Conservation (phyloP, 2,888 invertebrate species). For the Lordiphosa andalusiaca region DNA sequence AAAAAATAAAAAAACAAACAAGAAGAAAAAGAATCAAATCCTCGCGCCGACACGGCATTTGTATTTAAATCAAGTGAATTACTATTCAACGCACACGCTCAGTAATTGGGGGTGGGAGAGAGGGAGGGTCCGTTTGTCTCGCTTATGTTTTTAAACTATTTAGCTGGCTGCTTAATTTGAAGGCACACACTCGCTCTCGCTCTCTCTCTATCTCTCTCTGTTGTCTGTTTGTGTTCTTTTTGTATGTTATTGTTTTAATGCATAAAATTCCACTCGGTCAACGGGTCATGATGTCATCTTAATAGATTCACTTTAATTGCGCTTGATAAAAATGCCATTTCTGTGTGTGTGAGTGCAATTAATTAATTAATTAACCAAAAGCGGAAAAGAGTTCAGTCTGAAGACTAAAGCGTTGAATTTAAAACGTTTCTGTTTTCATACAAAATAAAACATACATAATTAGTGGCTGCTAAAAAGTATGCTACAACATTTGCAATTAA, state of each 20-base stretch:
- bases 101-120: not conserved
- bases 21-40: constrained; percentile 6
- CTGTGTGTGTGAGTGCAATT: constrained; percentile 2
- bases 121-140: constrained; percentile 4
- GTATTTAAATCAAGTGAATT: constrained; percentile 61
- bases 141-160: constrained; percentile 50
- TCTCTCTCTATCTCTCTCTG: constrained; percentile 6
- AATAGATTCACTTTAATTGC: constrained; percentile 63
- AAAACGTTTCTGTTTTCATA: no score
- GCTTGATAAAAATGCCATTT: constrained; percentile 17
- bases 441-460: no score
- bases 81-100: constrained; percentile 50
- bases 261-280: constrained; percentile 58
- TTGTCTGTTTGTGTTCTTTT: constrained; percentile 4
- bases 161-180: constrained; percentile 47
- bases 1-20: no score
- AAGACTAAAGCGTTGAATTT: no score
- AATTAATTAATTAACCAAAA: constrained; percentile 5
- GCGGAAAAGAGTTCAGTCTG: not conserved
- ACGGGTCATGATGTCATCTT: constrained; percentile 72
- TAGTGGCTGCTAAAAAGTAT: no score
- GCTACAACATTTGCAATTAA: no score
- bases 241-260: constrained; percentile 56
- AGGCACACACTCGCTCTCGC: constrained; percentile 8
- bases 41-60: constrained; percentile 25